Percentiles rank a stretch among this genome's conserved stretches.
phyloP scores from a whole-genome alignment of 2,888 invertebrate species.

The Yponomeuta plumbellus region DNA sequence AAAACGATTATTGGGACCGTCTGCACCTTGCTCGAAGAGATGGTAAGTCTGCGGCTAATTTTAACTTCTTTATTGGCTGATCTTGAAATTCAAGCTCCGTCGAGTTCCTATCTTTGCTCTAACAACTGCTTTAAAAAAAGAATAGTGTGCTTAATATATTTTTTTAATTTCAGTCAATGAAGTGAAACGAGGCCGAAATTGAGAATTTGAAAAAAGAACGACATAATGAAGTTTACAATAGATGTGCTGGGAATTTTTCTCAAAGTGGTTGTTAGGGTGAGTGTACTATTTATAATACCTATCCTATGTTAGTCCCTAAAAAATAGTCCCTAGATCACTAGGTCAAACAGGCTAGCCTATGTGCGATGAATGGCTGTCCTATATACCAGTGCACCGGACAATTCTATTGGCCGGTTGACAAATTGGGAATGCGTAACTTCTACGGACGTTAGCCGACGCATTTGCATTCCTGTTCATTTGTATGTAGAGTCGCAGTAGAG shows the following conservation, averaged over 20 bases:
- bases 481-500: neutral
- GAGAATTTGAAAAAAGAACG: conserved; percentile 29
- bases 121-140: neutral
- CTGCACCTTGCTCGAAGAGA: neutral
- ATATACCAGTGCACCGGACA: neutral
- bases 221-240: conserved; percentile 70
- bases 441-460: neutral
- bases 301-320: too few species aligned
- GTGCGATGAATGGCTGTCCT: neutral
- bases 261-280: conserved; percentile 71
- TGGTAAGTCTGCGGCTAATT: conserved; percentile 25
- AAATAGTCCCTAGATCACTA: neutral
- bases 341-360: neutral
- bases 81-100: conserved; percentile 31
- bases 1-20: neutral
- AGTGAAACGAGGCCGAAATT: conserved; percentile 45
- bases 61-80: conserved; percentile 31
- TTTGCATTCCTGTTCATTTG: neutral
- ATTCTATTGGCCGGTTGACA: conserved; percentile 2
- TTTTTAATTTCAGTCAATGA: conserved; percentile 53
- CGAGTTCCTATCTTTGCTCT: conserved; percentile 20
- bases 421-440: neutral
- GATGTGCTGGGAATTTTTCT: conserved; percentile 71
- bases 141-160: conserved; percentile 12
- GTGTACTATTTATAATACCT: conserved; percentile 27